These are phyloP conservation scores for Luehdorfia chinensis DNA, from an alignment of 1,140 invertebrate species.

Conservation along the genomic window DNA sequence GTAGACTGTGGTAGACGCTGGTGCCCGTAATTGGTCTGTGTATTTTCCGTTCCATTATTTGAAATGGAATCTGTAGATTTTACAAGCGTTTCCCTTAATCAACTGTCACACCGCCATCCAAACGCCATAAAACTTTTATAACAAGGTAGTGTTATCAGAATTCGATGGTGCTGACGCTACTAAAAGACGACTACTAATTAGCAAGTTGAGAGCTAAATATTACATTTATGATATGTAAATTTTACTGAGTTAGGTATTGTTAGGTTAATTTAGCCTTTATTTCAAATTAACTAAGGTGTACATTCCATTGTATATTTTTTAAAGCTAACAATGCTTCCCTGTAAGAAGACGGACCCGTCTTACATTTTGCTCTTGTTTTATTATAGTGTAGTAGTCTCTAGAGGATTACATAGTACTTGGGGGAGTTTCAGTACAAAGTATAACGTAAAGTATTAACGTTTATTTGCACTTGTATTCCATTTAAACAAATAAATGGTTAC, in stretches of 20 bases:
- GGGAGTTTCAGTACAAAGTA: constrained; percentile 11
- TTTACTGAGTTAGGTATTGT: constrained; percentile 43
- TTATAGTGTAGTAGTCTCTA: constrained; percentile 32
- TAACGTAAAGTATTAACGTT: constrained; percentile 1
- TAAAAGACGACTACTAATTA: constrained; percentile 67
- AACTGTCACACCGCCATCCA: too few species aligned
- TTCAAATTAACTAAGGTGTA: constrained; percentile 25
- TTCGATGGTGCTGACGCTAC: constrained; percentile 47
- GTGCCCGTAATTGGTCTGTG: too few species aligned
- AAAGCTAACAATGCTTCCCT: constrained; percentile 40
- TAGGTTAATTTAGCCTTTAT: constrained; percentile 50
- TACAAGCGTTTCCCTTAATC: too few species aligned
- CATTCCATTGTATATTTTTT: constrained; percentile 25
- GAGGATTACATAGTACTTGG: constrained; percentile 22
- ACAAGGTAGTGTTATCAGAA: too few species aligned
- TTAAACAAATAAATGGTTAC: not conserved
- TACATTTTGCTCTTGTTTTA: constrained; percentile 34
- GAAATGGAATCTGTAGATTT: too few species aligned
- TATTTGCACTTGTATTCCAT: not conserved
- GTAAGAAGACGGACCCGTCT: constrained; percentile 34
- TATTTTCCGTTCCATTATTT: too few species aligned
- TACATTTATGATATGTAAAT: constrained; percentile 76
- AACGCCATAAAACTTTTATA: too few species aligned
- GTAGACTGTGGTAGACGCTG: too few species aligned
- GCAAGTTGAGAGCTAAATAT: constrained; percentile 74